Base-by-base conservation (phyloP, 2,113 vertebrate species). In the Tonatia bakeri region DNA sequence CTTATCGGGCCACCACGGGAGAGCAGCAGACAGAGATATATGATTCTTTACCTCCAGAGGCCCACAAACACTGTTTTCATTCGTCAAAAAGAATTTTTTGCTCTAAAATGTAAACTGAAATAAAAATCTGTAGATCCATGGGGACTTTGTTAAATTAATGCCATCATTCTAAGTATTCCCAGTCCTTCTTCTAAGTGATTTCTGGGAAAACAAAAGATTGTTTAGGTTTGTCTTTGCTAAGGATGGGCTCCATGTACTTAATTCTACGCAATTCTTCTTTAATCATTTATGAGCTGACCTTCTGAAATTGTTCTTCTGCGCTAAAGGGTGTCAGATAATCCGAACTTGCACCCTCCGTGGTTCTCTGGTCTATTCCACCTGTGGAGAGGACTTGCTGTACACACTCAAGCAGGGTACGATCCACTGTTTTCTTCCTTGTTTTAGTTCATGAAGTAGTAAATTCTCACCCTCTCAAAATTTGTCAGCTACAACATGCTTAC, bases 21-120 rank as follows among this genome's bases (percentile, higher is more conserved):
- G 33, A 92, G 20, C 4, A 70, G 65, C 1, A 43, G 69, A 93
- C 11, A 95, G 73, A 93, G 64, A 91, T 28, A 36, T 9, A 45
- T 75, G 72, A 81, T 77, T 94, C 40, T 94, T 75, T 16, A 91
- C 82, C 84, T 52, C 80, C 36, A 87, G 64, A 76, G 52, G 43
- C 19, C 82, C 91, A 95, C 22, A 81, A 83, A 93, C 16, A 85
- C 70, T 33, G 93, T 87, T 88, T 79, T 70, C 47, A 80, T 65
- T 40, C 76, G 19, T 85, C 70, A 22, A 38, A 87, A 85, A 76
- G n/a, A 93, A 92, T 47, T 13, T 28, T 85, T 92, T 84, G 26
- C 28, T 40, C 73, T 86, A 91, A 67, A 91, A 73, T 67, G 45
- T 52, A 67, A 88, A 94, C 86, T 72, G n/a, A 94, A 97, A 93